phyloP scores from a whole-genome alignment of 2,113 vertebrate species.

The Rhineura floridana region DNA sequence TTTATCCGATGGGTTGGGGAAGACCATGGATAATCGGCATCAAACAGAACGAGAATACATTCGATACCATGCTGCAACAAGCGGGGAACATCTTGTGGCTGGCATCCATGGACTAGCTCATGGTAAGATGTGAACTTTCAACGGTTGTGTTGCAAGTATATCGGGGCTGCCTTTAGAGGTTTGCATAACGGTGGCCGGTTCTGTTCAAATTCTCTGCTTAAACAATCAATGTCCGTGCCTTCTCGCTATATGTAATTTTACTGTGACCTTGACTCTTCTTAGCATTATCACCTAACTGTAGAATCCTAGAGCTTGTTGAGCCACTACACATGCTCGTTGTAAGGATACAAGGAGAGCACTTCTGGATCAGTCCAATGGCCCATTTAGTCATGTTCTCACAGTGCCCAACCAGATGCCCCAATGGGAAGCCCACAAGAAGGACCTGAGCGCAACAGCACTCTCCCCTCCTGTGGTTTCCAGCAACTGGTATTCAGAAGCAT shows the following conservation, averaged over 20 bases:
- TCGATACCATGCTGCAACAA: slow-evolving; percentile 94
- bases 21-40: slow-evolving; percentile 97
- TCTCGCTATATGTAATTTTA: not conserved
- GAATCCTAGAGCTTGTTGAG: not conserved
- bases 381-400: too few relatives aligned
- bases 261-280: too few relatives aligned
- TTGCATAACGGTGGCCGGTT: not conserved
- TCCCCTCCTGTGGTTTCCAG: too few relatives aligned
- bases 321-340: not conserved
- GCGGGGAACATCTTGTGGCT: slow-evolving; percentile 94
- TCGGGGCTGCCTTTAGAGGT: not conserved
- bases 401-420: too few relatives aligned
- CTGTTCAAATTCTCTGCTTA: not conserved
- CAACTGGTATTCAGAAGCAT: too few relatives aligned
- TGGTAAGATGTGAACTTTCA: slow-evolving; percentile 79
- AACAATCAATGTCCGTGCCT: too few relatives aligned
- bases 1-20: slow-evolving; percentile 92
- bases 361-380: too few relatives aligned
- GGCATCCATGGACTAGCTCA: slow-evolving; percentile 97
- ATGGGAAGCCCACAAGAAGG: too few relatives aligned
- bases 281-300: not conserved
- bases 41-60: slow-evolving; percentile 96
- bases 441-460: too few relatives aligned
- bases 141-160: too few relatives aligned
- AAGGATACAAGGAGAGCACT: too few relatives aligned